Conservation (phyloP, 1,140 invertebrate species). For the Oncopodura yosiiana region DNA sequence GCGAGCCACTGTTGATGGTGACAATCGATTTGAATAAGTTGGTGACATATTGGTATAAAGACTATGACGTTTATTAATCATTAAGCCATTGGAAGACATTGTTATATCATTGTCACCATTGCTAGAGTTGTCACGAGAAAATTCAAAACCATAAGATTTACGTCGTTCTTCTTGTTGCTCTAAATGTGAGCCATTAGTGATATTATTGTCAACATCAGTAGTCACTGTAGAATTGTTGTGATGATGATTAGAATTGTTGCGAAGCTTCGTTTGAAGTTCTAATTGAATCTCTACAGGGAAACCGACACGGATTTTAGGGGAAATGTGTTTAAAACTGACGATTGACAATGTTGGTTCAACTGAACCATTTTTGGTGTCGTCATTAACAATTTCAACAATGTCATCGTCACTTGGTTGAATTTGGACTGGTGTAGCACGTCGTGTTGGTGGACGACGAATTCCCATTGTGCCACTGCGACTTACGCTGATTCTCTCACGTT, state of each 20-base stretch:
- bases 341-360: slow-evolving; percentile 15
- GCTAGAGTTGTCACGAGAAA: slow-evolving; percentile 2
- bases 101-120: background rate
- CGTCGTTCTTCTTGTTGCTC: slow-evolving; percentile 12
- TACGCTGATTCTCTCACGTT: slow-evolving; percentile 45
- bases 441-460: slow-evolving; percentile 42
- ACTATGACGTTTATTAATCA: background rate
- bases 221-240: background rate
- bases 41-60: background rate
- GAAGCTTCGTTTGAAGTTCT: slow-evolving; percentile 29
- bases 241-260: slow-evolving; percentile 5
- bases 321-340: slow-evolving; percentile 30
- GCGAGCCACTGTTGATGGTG: slow-evolving; percentile 18
- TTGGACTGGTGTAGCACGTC: slow-evolving; percentile 40
- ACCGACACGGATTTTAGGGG: slow-evolving; percentile 34
- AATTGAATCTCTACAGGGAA: slow-evolving; percentile 34
- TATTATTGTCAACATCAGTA: background rate
- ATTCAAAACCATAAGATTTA: slow-evolving; percentile 33
- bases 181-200: background rate
- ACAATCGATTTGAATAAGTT: background rate
- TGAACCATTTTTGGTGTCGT: background rate
- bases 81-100: background rate
- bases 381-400: background rate
- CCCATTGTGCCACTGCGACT: slow-evolving; percentile 43
- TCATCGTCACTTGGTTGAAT: background rate